Evolutionary conservation across 2,113 vertebrate genomes (phyloP).

Genomic region (Galbula dea): DNA sequence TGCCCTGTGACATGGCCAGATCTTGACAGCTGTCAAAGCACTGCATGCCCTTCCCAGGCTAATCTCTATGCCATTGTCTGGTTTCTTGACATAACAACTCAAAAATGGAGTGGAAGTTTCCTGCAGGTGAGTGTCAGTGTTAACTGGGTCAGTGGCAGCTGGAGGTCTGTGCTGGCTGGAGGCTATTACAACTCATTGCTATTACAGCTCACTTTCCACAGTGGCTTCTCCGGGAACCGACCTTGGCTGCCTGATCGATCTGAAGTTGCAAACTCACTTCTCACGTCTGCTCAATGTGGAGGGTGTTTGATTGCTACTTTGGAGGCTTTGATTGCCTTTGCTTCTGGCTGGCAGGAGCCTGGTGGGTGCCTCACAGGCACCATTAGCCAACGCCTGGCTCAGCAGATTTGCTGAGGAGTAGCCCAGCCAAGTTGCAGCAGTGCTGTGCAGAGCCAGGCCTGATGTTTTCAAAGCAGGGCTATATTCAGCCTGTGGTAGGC

Average conservation of each 20-base stretch:
- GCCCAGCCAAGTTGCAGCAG: background rate
- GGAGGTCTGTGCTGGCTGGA: background rate
- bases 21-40: accelerated
- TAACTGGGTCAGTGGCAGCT: slow-evolving; percentile 43
- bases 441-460: accelerated
- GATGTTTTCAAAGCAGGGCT: background rate
- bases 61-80: background rate
- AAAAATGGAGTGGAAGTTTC: background rate
- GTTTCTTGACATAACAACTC: background rate
- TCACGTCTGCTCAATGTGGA: background rate
- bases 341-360: accelerated
- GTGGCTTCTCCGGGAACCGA: background rate
- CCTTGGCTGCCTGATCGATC: slow-evolving; percentile 37
- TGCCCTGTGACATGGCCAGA: background rate
- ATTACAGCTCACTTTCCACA: background rate
- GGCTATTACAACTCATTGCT: background rate
- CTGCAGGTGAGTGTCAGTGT: background rate
- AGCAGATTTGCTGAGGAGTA: background rate
- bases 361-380: background rate
- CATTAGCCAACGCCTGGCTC: background rate
- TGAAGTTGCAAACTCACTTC: background rate
- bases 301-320: background rate
- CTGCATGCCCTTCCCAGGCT: accelerated
- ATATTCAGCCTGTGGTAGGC: background rate
- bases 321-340: background rate